phyloP scores from a whole-genome alignment of 2,797 vertebrate species.

The Chrosomus eos region DNA sequence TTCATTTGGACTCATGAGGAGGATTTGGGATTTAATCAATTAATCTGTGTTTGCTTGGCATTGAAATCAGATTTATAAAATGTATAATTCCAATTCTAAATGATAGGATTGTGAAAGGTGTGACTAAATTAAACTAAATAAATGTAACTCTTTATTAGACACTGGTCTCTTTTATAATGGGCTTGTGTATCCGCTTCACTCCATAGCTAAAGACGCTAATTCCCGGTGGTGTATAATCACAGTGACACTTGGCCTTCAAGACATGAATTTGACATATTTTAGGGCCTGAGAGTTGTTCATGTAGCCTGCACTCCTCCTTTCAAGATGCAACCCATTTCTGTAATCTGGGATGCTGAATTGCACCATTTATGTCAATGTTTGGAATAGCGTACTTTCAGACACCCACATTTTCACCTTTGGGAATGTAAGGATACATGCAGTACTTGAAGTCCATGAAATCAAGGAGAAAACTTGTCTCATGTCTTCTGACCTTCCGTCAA shows the following conservation, averaged over 20 bases:
- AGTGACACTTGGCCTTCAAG: neutral
- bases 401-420: conserved; percentile 21
- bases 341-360: conserved; percentile 7
- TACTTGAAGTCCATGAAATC: conserved; percentile 29
- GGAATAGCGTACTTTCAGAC: conserved; percentile 15
- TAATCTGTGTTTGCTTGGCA: neutral
- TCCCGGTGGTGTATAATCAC: neutral
- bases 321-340: conserved; percentile 5
- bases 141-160: neutral
- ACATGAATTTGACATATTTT: neutral
- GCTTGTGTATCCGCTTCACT: neutral
- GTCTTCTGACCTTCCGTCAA: conserved; percentile 2
- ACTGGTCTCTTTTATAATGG: neutral
- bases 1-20: neutral
- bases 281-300: neutral
- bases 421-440: conserved; percentile 13
- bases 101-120: neutral
- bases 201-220: neutral
- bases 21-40: too few species aligned
- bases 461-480: conserved; percentile 29
- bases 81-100: neutral
- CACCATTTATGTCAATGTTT: conserved; percentile 14
- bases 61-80: conserved; percentile 2
- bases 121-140: neutral
- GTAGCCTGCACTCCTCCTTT: neutral